Evolutionary conservation across 2,113 vertebrate species (phyloP), one percentile per base, ranked within the genome.

Genomic region (Odontophorus gujanensis): DNA sequence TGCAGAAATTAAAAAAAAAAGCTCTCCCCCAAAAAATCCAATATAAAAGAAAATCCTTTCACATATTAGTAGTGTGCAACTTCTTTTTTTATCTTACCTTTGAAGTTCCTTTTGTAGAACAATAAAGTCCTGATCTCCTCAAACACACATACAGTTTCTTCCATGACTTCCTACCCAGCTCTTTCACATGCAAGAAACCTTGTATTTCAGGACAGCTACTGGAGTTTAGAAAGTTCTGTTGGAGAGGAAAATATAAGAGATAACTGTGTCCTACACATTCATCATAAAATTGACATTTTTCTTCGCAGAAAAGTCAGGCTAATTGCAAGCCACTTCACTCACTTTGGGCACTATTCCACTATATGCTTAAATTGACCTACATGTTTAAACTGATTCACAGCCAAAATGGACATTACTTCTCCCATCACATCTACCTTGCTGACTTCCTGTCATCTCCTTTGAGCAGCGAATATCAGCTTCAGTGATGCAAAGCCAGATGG

Each of bases 201-300:
- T 99, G 99, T 93, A 99, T 99, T 97, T 99, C 99, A 92, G 99
- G 99, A 95, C 98, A 99, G 91, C 98, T 98, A 89, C 97, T 99
- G 93, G 98, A 97, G 81, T 98, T 98, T 75, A 99, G 97, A 92
- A 99, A 99, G 96, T 99, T 99, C 99, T 99, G 98, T 81, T 74
- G 94, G 79, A 94, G 75, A 87, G 40, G 34, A 96, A 89, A 96
- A 89, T 57, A 32, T 40, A 73, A 72, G 73, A 93, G 45, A 95
- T 71, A 17, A 89, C 76, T 83, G 38, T 25, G 67, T 69, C 61
- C 24, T 68, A 63, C 3, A 22, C 30, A 82, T 14, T 28, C 40
- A 71, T 71, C 58, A 38, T 48, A 78, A 78, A 93, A 90, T 30
- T 65, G 26, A 51, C 68, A 75, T 61, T 75, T 66, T 78, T 63